These are phyloP conservation scores for Pristionchus japonicus DNA, from an alignment of 2,888 invertebrate species.

Conservation along the genomic window DNA sequence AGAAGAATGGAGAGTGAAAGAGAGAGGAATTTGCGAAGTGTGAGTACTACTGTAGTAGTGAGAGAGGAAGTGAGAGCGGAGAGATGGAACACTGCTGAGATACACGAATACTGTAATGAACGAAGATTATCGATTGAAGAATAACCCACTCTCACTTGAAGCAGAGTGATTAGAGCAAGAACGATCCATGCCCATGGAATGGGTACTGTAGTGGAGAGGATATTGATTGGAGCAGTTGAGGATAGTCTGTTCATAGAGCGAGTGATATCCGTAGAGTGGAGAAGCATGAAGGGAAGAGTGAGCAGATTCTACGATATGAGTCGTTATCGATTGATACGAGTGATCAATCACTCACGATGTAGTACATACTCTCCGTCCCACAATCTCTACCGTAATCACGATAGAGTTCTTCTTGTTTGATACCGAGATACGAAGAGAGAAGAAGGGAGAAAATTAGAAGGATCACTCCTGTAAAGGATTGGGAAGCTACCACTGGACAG, in stretches of 20 bases:
- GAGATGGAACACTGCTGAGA: conserved; percentile 91
- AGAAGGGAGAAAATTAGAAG: conserved; percentile 89
- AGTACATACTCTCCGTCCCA: conserved; percentile 81
- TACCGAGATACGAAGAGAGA: conserved; percentile 85
- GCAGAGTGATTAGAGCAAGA: conserved; percentile 15
- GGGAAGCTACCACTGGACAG: not conserved
- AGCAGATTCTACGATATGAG: conserved; percentile 16
- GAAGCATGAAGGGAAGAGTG: conserved; percentile 44
- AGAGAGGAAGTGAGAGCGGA: conserved; percentile 89
- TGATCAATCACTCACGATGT: conserved; percentile 75
- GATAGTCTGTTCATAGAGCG: not conserved
- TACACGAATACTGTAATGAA: conserved; percentile 59
- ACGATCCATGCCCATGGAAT: conserved; percentile 35
- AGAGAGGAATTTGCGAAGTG: conserved; percentile 93
- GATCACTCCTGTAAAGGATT: conserved; percentile 71
- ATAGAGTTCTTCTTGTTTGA: conserved; percentile 77
- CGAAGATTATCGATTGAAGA: not conserved
- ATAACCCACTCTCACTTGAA: not conserved
- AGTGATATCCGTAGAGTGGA: conserved; percentile 22
- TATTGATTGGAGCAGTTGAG: not conserved
- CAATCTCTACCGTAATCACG: conserved; percentile 85
- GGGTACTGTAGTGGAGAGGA: not conserved
- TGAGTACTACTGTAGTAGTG: conserved; percentile 94
- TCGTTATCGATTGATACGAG: not conserved
- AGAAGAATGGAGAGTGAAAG: conserved; percentile 92